Conservation (phyloP, 2,888 invertebrate species). For the Caenorhabditis imperialis region DNA sequence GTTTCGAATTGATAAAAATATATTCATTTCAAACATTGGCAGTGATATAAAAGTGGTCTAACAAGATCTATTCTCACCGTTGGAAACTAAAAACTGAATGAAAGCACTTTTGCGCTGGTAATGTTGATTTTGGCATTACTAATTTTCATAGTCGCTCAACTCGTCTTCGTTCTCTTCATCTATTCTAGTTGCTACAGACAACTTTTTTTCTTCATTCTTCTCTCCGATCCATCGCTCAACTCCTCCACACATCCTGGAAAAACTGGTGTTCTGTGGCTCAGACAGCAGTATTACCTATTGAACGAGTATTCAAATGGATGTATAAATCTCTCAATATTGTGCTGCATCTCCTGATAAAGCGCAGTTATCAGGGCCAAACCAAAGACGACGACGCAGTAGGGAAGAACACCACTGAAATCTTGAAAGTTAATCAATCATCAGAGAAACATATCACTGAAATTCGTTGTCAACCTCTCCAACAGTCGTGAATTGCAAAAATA, state of each 20-base stretch:
- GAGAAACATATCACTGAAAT: slow-evolving; percentile 55
- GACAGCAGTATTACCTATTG: slow-evolving; percentile 40
- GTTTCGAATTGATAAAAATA: too few species aligned
- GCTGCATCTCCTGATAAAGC: slow-evolving; percentile 67
- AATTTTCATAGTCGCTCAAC: slow-evolving; percentile 43
- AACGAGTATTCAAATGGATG: slow-evolving; percentile 68
- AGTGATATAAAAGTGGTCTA: too few species aligned
- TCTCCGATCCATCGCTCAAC: slow-evolving; percentile 54
- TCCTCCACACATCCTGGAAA: slow-evolving; percentile 40
- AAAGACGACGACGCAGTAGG: slow-evolving; percentile 64
- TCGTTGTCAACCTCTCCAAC: slow-evolving; percentile 69
- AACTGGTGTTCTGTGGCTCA: too few species aligned
- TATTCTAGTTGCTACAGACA: slow-evolving; percentile 25
- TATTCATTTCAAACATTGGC: too few species aligned
- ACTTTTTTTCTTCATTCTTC: slow-evolving; percentile 42
- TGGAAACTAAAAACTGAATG: slow-evolving; percentile 8
- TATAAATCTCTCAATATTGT: slow-evolving; percentile 67
- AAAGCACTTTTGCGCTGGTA: slow-evolving; percentile 10
- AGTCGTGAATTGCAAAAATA: slow-evolving; percentile 72
- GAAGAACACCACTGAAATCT: slow-evolving; percentile 61
- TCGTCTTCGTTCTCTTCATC: slow-evolving; percentile 56
- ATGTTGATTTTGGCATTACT: neutral
- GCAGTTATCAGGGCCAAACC: slow-evolving; percentile 67
- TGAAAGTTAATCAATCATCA: neutral
- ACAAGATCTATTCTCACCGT: slow-evolving; percentile 21